Base-by-base conservation (phyloP, 2,888 invertebrate genomes). In the Gnatocerus cornutus region DNA sequence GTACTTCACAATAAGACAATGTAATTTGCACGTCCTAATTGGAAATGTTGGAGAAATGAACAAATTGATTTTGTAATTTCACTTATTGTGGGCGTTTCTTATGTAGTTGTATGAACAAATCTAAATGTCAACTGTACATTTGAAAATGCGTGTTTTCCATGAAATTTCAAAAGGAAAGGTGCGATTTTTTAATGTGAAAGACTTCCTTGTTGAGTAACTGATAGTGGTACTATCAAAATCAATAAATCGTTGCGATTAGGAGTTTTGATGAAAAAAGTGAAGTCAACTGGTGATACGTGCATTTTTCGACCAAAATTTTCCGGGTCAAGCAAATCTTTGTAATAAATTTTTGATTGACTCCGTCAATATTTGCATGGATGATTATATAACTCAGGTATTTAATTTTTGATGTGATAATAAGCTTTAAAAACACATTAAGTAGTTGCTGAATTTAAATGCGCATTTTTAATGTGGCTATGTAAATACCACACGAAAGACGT, bases 381-480 rank as follows among this genome's bases (percentile, higher is more conserved):
- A 33, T 21, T 21, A 21, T 33, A 33, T 33, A 33, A 33, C 33
- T 33, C 33, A 33, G 33, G 33, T 33, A 33, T 33, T 33, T 33
- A n/a, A 33, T 33, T 33, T 33, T 33, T 6, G 33, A 7, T 33
- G 33, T 33, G 33, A 7, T 33, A 33, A 33, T 33, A n/a, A 33
- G 33, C 33, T 33, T 21, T 33, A 33, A 33, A 33, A 33, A 33
- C 33, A 33, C 33, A n/a, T 33, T 33, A 33, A 33, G 33, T 33
- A 7, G 6, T 33, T 33, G 33, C 33, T 33, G 33, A 33, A 33
- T 33, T 33, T 33, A 33, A 33, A 33, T 33, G 7, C n/a, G 33
- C 33, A 33, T 33, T 33, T 33, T 33, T 33, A 33, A 33, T 33
- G 33, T n/a, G 33, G 33, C 33, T 33, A 33, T 33, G 33, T n/a